Conservation (phyloP, 1,140 invertebrate species). For the Scaptomyza hsui region DNA sequence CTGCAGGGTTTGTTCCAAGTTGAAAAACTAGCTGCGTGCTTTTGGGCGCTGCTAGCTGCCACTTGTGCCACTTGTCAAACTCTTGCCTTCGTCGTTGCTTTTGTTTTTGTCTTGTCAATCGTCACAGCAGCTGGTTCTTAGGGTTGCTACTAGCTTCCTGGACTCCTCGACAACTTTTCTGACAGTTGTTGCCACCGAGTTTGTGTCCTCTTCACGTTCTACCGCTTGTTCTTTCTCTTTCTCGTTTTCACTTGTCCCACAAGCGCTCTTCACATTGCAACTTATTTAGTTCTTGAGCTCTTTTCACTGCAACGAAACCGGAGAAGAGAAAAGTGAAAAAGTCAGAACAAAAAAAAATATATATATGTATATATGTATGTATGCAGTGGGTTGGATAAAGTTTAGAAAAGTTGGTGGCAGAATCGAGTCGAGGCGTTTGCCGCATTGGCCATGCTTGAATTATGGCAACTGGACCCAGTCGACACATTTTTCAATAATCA, state of each 20-base stretch:
- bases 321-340: slow-evolving; percentile 57
- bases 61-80: slow-evolving; percentile 63
- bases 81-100: slow-evolving; percentile 40
- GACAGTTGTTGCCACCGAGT: slow-evolving; percentile 24
- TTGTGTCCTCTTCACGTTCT: slow-evolving; percentile 13
- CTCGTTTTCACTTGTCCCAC: slow-evolving; percentile 63
- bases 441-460: slow-evolving; percentile 60
- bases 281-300: slow-evolving; percentile 68
- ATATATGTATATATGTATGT: background rate
- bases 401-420: slow-evolving; percentile 26
- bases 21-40: slow-evolving; percentile 33
- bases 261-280: slow-evolving; percentile 77
- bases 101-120: slow-evolving; percentile 79
- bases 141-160: slow-evolving; percentile 24
- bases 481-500: slow-evolving; percentile 81
- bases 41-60: slow-evolving; percentile 38
- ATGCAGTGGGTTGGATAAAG: slow-evolving; percentile 11
- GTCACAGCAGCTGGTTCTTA: slow-evolving; percentile 56
- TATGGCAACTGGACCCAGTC: slow-evolving; percentile 74
- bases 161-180: slow-evolving; percentile 45
- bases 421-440: slow-evolving; percentile 43
- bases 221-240: slow-evolving; percentile 24
- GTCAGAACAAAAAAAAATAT: slow-evolving; percentile 28
- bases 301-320: slow-evolving; percentile 57
- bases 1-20: background rate